phyloP scores from a whole-genome alignment of 2,113 vertebrate species.

The Chaenocephalus aceratus region DNA sequence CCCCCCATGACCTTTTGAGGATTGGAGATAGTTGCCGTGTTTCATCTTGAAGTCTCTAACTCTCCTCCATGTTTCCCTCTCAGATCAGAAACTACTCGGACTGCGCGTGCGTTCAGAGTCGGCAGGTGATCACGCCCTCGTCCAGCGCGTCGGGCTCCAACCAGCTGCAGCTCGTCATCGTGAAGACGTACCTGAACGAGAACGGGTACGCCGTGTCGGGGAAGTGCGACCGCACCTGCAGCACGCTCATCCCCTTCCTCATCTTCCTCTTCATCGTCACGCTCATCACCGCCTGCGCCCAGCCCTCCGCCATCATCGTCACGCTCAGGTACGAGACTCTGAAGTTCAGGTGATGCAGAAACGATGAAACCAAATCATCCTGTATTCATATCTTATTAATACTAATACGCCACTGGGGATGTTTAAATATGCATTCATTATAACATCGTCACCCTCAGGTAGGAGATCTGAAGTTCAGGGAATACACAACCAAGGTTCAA shows the following conservation, averaged over 20 bases:
- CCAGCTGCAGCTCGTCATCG: conserved; percentile 95
- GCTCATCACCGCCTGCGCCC: conserved; percentile 97
- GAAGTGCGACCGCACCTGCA: conserved; percentile 95
- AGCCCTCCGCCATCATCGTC: conserved; percentile 98
- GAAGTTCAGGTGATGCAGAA: neutral
- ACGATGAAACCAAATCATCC: no score
- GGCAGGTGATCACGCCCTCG: conserved; percentile 95
- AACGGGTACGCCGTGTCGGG: conserved; percentile 94
- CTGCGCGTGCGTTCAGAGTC: conserved; percentile 96
- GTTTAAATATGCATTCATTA: no score
- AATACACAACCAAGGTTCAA: no score
- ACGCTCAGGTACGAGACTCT: conserved; percentile 90
- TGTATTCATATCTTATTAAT: no score
- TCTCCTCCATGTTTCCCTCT: neutral
- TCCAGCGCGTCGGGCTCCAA: conserved; percentile 89
- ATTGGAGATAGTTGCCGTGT: no score
- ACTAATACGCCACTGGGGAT: no score
- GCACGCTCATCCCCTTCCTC: conserved; percentile 96
- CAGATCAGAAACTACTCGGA: conserved; percentile 97
- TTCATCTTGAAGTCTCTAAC: no score
- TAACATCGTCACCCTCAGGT: no score
- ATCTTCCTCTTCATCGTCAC: conserved; percentile 99
- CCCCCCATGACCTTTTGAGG: no score
- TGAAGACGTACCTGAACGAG: conserved; percentile 98
- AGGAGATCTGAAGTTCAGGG: no score